These are phyloP conservation scores for Engraulis encrasicolus DNA, from an alignment of 2,113 vertebrate species.

Conservation along the genomic window DNA sequence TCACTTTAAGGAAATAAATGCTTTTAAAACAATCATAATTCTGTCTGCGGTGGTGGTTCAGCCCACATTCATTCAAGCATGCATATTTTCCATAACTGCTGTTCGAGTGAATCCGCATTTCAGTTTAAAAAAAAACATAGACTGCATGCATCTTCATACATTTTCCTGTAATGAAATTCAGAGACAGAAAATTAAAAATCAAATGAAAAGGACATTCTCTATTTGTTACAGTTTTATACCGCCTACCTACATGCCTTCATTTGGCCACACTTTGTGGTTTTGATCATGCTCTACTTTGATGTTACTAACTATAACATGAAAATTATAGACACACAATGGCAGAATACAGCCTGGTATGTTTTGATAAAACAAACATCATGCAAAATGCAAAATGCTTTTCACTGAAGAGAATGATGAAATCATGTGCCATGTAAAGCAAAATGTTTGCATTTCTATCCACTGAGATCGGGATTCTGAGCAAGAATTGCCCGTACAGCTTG, in stretches of 20 bases:
- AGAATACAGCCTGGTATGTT: neutral
- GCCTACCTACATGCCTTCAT: conserved; percentile 22
- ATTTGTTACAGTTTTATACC: neutral
- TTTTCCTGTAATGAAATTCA: neutral
- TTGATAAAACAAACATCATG: neutral
- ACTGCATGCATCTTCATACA: neutral
- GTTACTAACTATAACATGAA: neutral
- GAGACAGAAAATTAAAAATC: neutral
- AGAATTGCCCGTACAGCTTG: neutral
- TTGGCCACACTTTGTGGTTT: neutral
- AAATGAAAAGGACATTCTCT: neutral
- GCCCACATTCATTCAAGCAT: too few species aligned
- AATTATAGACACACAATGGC: neutral
- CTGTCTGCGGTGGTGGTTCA: too few species aligned
- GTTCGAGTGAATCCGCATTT: too few species aligned
- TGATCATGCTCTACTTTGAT: conserved; percentile 16
- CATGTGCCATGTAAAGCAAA: conserved; percentile 18
- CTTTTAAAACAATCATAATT: too few species aligned
- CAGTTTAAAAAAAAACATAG: too few species aligned
- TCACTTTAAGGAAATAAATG: too few species aligned
- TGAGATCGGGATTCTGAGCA: conserved; percentile 30
- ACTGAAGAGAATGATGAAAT: neutral
- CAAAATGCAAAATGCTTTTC: neutral
- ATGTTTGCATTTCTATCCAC: conserved; percentile 17
- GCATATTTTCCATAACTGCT: too few species aligned